phyloP scores from a whole-genome alignment of 1,140 invertebrate species.

The Acromyrmex echinatior region DNA sequence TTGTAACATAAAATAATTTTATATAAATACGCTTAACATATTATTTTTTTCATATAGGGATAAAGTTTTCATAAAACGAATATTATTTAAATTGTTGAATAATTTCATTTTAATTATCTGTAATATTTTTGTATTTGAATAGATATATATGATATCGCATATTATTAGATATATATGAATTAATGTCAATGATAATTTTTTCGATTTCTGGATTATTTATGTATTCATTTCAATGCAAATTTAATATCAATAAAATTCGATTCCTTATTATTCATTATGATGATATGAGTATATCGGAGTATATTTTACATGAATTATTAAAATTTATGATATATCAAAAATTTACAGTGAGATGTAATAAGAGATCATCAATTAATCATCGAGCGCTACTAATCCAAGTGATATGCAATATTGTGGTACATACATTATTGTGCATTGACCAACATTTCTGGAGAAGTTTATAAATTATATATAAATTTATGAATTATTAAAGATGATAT shows the following conservation, averaged over 20 bases:
- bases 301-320: conserved; percentile 34
- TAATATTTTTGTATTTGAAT: too few species aligned
- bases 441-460: conserved; percentile 11
- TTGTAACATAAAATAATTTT: too few species aligned
- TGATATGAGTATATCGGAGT: conserved; percentile 10
- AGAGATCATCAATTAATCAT: conserved; percentile 62
- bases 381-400: conserved; percentile 21
- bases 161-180: too few species aligned
- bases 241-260: conserved; percentile 51
- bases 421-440: not conserved
- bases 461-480: not conserved
- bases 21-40: not conserved
- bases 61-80: not conserved
- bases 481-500: not conserved
- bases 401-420: not conserved
- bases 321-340: conserved; percentile 24
- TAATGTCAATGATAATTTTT: too few species aligned
- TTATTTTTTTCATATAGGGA: too few species aligned
- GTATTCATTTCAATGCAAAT: conserved; percentile 23
- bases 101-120: not conserved
- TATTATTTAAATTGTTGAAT: not conserved
- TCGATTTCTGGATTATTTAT: too few species aligned
- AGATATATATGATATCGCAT: too few species aligned
- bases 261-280: conserved; percentile 31
- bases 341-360: conserved; percentile 63